These are phyloP conservation scores for Microcebus jonahi DNA, from an alignment of 2,113 vertebrate genomes.

Conservation along the genomic window DNA sequence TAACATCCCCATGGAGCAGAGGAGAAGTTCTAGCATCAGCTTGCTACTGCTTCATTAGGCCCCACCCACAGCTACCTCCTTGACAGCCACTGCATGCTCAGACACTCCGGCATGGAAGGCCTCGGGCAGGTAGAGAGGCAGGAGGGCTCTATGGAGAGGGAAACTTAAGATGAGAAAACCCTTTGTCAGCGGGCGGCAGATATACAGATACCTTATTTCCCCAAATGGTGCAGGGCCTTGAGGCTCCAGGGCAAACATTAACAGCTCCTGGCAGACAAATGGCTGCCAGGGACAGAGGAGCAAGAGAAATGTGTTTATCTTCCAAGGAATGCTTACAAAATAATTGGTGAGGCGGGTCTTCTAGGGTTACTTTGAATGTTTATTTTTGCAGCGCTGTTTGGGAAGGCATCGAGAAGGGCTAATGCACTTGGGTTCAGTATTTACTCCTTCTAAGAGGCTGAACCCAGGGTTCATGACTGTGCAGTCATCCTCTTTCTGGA, in stretches of 20 bases:
- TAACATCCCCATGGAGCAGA: neutral
- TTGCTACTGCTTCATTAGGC: neutral
- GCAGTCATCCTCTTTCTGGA: conserved; percentile 33
- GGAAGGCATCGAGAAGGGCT: conserved; percentile 61
- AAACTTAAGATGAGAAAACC: neutral
- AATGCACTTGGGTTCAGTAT: conserved; percentile 65
- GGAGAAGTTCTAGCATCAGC: neutral
- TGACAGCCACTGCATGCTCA: too few relatives aligned
- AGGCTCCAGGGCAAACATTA: neutral
- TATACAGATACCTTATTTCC: neutral
- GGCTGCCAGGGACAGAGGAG: neutral
- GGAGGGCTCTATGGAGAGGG: neutral
- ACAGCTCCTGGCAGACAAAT: neutral
- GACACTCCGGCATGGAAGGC: neutral
- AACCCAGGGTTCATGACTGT: conserved; percentile 24
- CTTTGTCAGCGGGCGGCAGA: neutral
- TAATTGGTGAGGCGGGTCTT: conserved; percentile 62
- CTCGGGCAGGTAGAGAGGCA: neutral
- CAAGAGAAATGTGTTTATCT: conserved; percentile 36
- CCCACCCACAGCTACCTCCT: neutral
- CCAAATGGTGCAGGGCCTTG: neutral
- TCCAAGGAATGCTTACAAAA: conserved; percentile 67
- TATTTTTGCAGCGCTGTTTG: conserved; percentile 68
- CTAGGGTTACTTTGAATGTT: conserved; percentile 67
- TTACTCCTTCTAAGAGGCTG: conserved; percentile 51